Conservation (phyloP, 2,797 vertebrate species). For the Rhadinocentrus ornatus region DNA sequence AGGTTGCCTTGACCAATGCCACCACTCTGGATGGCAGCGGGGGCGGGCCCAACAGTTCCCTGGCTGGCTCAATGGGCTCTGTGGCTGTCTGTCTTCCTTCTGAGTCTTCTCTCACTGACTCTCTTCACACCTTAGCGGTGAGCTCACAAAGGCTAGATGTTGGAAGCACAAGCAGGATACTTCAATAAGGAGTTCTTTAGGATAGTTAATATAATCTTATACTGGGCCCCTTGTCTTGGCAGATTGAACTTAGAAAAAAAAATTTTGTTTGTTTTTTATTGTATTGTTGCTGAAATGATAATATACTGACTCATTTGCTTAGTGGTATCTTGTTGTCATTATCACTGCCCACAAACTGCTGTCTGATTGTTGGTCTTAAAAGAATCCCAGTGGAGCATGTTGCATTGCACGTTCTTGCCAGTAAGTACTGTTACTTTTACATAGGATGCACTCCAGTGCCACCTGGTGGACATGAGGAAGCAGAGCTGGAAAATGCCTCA, state of each 20-base stretch:
- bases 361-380: constrained; percentile 62
- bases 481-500: constrained; percentile 11
- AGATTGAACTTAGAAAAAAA: constrained; percentile 37
- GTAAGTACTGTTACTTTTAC: constrained; percentile 38
- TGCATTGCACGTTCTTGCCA: constrained; percentile 72
- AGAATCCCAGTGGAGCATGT: constrained; percentile 63
- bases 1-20: constrained; percentile 85
- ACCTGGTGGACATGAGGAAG: constrained; percentile 64
- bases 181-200: constrained; percentile 10
- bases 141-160: constrained; percentile 72
- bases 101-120: constrained; percentile 93
- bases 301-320: constrained; percentile 57
- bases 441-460: constrained; percentile 63
- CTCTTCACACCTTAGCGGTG: constrained; percentile 94
- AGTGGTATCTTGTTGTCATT: constrained; percentile 60
- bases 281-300: constrained; percentile 43
- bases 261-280: constrained; percentile 28
- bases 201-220: constrained; percentile 30
- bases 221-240: constrained; percentile 14
- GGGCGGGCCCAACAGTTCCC: constrained; percentile 89
- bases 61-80: constrained; percentile 89
- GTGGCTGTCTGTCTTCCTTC: constrained; percentile 93
- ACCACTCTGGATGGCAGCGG: constrained; percentile 85
- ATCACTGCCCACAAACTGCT: constrained; percentile 65
- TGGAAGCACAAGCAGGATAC: constrained; percentile 29